Evolutionary conservation across 2,113 vertebrate species (phyloP), one percentile per base, ranked within the genome.

Genomic region (Campylorhamphus procurvoides): DNA sequence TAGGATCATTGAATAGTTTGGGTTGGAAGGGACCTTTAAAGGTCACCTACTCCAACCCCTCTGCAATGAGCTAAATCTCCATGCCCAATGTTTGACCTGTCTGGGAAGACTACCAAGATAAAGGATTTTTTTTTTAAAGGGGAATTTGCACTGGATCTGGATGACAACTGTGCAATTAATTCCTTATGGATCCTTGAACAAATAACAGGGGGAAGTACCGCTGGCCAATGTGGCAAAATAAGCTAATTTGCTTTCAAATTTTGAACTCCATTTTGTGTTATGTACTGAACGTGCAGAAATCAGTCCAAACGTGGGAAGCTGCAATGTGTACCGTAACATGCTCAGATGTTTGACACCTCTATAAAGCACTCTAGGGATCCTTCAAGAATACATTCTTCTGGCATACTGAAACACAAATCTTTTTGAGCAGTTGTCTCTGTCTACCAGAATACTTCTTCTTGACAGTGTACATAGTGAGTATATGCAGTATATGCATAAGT

Each of bases 261-360:
- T 68, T 68, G 12, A 80, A 60, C 23, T 84, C 18, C 4, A 56
- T 25, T 75, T 82, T 42, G 44, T 3, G 3, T 74, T 69, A 69
- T 5, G 15, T 44, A 71, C 8, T 79, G 39, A 79, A 79, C 3
- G 3, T 37, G 22, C 50, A 81, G 40, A 80, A 72, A 64, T 4
- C 27, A 39, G 29, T 31, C 29, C 18, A 42, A 64, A 72, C 29
- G 71, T 37, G 23, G 14, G 35, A 83, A 29, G n/a, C 13, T 92
- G 44, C 23, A 76, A 42, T 6, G 14, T 18, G 7, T 67, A 75
- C 16, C 0, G 0, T 17, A 85, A 53, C 18, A 40, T 22, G 42
- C 33, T 64, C 6, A 52, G 24, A 35, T 19, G 18, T 47, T 64
- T 80, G 64, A 89, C 52, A 67, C 29, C 12, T 62, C n/a, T 29